Evolutionary conservation across 2,888 invertebrate species (phyloP).

Genomic region (Drosophila lacicola): DNA sequence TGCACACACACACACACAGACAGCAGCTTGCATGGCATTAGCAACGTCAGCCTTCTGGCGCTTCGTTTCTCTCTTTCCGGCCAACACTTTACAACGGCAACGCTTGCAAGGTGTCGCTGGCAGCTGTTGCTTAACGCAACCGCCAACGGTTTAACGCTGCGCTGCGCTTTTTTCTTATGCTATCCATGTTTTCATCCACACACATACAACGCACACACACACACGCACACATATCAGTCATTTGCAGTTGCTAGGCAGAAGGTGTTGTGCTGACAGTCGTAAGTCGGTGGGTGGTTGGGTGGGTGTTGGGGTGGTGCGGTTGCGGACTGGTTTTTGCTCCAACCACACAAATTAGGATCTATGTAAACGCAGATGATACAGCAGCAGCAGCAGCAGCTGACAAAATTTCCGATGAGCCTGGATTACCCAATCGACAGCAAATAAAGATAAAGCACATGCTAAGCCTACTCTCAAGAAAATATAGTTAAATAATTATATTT

Average conservation of each 20-base stretch:
- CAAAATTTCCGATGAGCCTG: slow-evolving; percentile 2
- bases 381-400: slow-evolving; percentile 17
- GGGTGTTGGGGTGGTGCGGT: slow-evolving; percentile 6
- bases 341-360: slow-evolving; percentile 39
- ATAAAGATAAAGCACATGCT: neutral
- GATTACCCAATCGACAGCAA: slow-evolving; percentile 8
- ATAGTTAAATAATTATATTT: no score
- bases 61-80: slow-evolving; percentile 30
- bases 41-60: slow-evolving; percentile 53
- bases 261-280: slow-evolving; percentile 38
- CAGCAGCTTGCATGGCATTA: slow-evolving; percentile 52
- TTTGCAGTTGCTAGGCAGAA: slow-evolving; percentile 57
- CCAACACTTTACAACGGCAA: slow-evolving; percentile 40
- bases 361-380: slow-evolving; percentile 37
- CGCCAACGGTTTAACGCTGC: slow-evolving; percentile 72
- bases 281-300: slow-evolving; percentile 10
- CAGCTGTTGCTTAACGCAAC: slow-evolving; percentile 72
- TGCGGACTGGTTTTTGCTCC: slow-evolving; percentile 7
- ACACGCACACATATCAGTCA: slow-evolving; percentile 45
- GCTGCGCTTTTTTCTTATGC: slow-evolving; percentile 53
- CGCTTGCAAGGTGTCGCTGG: slow-evolving; percentile 72
- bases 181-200: slow-evolving; percentile 30
- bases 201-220: slow-evolving; percentile 11
- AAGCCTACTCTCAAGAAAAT: neutral
- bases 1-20: neutral